Conservation (phyloP, 2,113 vertebrate genomes). For the Eptesicus fuscus region DNA sequence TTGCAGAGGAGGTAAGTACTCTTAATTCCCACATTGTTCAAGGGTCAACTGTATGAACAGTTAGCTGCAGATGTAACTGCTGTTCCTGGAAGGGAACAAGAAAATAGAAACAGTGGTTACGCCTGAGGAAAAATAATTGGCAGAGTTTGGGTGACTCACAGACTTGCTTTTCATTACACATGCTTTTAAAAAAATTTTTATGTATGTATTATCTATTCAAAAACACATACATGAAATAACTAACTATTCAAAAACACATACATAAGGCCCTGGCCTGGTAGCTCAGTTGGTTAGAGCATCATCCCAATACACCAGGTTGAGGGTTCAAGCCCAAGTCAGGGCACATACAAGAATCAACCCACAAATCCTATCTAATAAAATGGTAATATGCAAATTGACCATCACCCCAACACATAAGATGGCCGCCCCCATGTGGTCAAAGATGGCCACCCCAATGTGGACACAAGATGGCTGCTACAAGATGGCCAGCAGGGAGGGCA, state of each 20-base stretch:
- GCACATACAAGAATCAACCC: too few species aligned
- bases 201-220: neutral
- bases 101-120: neutral
- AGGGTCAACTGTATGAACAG: neutral
- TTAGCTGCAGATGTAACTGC: neutral
- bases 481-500: too few species aligned
- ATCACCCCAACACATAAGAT: too few species aligned
- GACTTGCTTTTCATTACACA: neutral
- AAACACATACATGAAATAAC: neutral
- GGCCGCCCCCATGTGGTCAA: too few species aligned
- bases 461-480: too few species aligned
- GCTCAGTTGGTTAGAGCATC: neutral
- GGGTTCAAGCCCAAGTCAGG: too few species aligned
- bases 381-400: too few species aligned
- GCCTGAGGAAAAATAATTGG: neutral
- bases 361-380: too few species aligned
- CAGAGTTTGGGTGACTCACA: neutral
- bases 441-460: too few species aligned
- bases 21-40: neutral
- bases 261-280: neutral
- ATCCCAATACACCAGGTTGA: too few species aligned
- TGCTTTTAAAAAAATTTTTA: neutral
- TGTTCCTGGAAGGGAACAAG: neutral
- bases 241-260: neutral
- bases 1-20: neutral